phyloP scores from a whole-genome alignment of 2,113 vertebrate species.

The Bos javanicus region DNA sequence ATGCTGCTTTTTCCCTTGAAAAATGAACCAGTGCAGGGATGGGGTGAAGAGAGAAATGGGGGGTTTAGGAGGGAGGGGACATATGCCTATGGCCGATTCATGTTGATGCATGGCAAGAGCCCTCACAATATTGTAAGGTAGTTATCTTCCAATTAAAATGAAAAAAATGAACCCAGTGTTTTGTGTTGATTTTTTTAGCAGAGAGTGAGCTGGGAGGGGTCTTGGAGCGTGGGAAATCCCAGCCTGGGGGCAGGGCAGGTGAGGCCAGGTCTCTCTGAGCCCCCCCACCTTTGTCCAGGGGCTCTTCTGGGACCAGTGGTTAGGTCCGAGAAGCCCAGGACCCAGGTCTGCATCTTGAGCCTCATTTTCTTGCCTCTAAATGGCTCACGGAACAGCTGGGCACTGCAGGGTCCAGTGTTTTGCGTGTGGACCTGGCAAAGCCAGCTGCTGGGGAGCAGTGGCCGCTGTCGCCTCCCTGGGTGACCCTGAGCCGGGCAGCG shows the following conservation, averaged over 20 bases:
- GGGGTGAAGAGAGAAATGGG: not conserved
- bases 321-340: accelerated
- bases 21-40: not conserved
- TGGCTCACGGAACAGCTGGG: accelerated
- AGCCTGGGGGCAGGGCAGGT: not conserved
- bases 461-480: accelerated
- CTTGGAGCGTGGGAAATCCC: accelerated
- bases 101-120: not conserved
- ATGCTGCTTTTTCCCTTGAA: not conserved
- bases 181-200: not conserved
- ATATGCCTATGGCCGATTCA: not conserved
- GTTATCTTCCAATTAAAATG: not conserved
- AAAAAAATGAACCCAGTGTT: not conserved
- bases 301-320: not conserved
- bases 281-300: not conserved
- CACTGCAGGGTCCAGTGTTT: accelerated
- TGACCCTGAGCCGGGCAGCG: not conserved
- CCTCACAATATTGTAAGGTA: not conserved
- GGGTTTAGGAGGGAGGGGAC: not conserved
- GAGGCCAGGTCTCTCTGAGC: not conserved
- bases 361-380: not conserved
- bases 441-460: not conserved
- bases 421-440: accelerated
- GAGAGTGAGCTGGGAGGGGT: not conserved
- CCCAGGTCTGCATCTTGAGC: not conserved